phyloP scores from a whole-genome alignment of 2,888 invertebrate genomes.

The Pterostichus niger region DNA sequence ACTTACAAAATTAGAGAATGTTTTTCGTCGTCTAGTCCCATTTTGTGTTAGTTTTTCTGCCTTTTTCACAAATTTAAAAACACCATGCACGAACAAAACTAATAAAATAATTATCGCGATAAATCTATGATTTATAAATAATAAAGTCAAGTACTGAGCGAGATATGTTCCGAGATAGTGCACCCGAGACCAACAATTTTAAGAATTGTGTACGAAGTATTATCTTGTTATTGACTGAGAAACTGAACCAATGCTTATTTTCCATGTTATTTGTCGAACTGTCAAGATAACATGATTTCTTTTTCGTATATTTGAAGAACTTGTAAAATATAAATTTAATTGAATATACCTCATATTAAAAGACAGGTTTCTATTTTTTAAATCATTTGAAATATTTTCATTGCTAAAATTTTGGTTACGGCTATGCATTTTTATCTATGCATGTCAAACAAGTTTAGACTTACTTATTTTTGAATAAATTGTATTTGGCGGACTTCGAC shows the following conservation, averaged over 20 bases:
- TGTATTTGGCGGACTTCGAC: neutral
- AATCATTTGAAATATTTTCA: neutral
- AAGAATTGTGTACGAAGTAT: conserved; percentile 53
- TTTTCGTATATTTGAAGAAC: conserved; percentile 6
- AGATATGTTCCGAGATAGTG: conserved; percentile 67
- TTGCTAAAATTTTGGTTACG: neutral
- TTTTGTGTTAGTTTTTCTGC: conserved; percentile 18
- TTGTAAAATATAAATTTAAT: neutral
- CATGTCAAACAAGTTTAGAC: conserved; percentile 36
- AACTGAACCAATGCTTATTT: conserved; percentile 22
- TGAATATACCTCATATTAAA: conserved; percentile 1
- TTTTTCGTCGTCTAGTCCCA: conserved; percentile 50
- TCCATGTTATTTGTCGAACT: neutral
- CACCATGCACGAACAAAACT: conserved; percentile 15
- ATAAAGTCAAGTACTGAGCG: conserved; percentile 29
- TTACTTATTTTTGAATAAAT: neutral
- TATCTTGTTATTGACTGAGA: conserved; percentile 61
- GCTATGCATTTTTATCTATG: neutral
- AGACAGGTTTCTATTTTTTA: neutral
- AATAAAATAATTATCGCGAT: conserved; percentile 35
- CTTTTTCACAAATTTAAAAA: conserved; percentile 3
- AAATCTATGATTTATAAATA: conserved; percentile 45
- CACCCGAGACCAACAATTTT: conserved; percentile 71
- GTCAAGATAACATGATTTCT: conserved; percentile 21
- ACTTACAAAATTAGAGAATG: conserved; percentile 51